Conservation (phyloP, 2,113 vertebrate genomes). For the Lucifuga dentata region DNA sequence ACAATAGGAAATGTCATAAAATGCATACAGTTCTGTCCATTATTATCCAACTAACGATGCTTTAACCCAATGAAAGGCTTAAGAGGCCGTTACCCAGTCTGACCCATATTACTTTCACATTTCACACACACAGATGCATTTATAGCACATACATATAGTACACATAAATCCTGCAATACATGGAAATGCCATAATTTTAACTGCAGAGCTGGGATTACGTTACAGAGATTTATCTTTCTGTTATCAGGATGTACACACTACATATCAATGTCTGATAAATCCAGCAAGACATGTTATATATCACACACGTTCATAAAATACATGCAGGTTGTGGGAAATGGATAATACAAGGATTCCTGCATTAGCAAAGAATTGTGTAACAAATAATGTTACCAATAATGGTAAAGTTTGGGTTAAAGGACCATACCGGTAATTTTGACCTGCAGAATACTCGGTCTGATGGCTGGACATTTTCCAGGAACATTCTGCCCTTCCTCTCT, state of each 20-base stretch:
- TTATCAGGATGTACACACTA: background rate
- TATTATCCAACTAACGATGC: constrained; percentile 15
- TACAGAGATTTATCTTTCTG: constrained; percentile 7
- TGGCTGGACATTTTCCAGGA: constrained; percentile 13
- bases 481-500: constrained; percentile 13
- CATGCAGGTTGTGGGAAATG: too few species aligned
- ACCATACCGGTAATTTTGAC: too few species aligned
- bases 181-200: background rate
- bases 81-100: constrained; percentile 20
- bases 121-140: background rate
- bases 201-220: constrained; percentile 1
- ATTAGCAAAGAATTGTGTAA: too few species aligned
- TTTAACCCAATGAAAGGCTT: constrained; percentile 30
- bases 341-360: too few species aligned
- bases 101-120: background rate
- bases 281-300: too few species aligned
- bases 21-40: constrained; percentile 6
- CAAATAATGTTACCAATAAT: too few species aligned
- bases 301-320: too few species aligned
- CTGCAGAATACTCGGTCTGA: background rate
- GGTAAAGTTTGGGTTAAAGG: too few species aligned
- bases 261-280: too few species aligned
- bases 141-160: background rate
- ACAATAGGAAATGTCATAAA: too few species aligned
- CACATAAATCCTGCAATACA: background rate